These are phyloP conservation scores for Tetraneura akinire DNA, from an alignment of 1,140 invertebrate species.

Conservation along the genomic window DNA sequence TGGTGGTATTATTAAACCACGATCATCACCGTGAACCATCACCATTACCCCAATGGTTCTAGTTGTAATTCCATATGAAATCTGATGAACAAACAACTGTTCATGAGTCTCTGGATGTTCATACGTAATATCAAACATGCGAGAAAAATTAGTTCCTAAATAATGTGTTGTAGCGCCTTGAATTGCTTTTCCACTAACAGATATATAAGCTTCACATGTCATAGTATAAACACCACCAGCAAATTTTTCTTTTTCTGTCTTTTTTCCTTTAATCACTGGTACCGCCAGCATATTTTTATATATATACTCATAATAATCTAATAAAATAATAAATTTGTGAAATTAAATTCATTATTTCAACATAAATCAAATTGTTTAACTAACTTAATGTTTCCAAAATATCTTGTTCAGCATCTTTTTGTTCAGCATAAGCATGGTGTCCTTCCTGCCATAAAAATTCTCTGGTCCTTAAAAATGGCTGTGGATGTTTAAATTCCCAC, in stretches of 20 bases:
- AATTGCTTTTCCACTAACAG: slow-evolving; percentile 91
- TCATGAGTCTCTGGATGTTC: slow-evolving; percentile 90
- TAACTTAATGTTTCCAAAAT: slow-evolving; percentile 74
- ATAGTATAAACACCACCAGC: slow-evolving; percentile 97
- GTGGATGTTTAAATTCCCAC: slow-evolving; percentile 99
- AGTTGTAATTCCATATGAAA: slow-evolving; percentile 98
- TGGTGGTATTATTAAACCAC: slow-evolving; percentile 93
- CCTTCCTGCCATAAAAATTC: slow-evolving; percentile 99
- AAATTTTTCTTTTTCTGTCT: slow-evolving; percentile 99
- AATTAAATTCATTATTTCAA: too few species aligned
- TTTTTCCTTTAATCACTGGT: slow-evolving; percentile 91
- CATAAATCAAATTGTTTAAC: slow-evolving; percentile 21
- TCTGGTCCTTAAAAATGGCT: slow-evolving; percentile 94
- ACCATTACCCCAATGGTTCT: slow-evolving; percentile 93
- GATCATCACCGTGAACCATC: slow-evolving; percentile 96
- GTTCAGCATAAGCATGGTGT: slow-evolving; percentile 87
- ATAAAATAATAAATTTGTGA: not conserved
- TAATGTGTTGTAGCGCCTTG: slow-evolving; percentile 97
- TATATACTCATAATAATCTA: slow-evolving; percentile 82
- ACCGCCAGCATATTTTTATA: slow-evolving; percentile 94
- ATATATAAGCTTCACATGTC: slow-evolving; percentile 94
- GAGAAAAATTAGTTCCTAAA: slow-evolving; percentile 98
- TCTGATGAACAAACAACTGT: slow-evolving; percentile 91
- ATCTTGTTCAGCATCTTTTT: slow-evolving; percentile 86
- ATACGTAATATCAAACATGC: slow-evolving; percentile 97